Conservation (phyloP, 2,797 vertebrate species). For the Arctocebus calabarensis region DNA sequence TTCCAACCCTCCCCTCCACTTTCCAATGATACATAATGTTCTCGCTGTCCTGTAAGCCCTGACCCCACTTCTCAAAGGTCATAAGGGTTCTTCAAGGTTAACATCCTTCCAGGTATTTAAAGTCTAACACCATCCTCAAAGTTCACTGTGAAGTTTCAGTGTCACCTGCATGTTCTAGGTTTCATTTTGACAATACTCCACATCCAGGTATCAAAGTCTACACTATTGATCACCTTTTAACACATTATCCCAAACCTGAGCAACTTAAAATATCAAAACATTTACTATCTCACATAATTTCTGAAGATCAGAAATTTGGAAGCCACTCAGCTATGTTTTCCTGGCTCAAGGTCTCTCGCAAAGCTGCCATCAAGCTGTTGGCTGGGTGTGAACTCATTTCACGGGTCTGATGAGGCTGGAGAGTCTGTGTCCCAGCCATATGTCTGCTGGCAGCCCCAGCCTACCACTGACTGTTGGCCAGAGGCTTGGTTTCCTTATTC, state of each 20-base stretch:
- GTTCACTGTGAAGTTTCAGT: not conserved
- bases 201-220: not conserved
- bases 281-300: not conserved
- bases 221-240: not conserved
- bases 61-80: not conserved
- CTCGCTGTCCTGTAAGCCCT: not conserved
- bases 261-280: not conserved
- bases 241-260: not conserved
- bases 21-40: not conserved
- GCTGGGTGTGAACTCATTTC: not conserved
- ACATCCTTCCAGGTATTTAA: not conserved
- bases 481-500: not conserved
- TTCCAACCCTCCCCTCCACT: not conserved
- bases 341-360: not conserved
- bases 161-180: not conserved
- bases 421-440: not conserved
- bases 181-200: not conserved
- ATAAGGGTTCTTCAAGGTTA: not conserved
- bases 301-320: not conserved
- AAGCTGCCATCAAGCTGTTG: not conserved
- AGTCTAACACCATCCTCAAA: not conserved
- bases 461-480: not conserved
- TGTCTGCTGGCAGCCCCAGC: not conserved
- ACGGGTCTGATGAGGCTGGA: not conserved
- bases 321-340: not conserved